phyloP scores from a whole-genome alignment of 37 sponge, comb jelly and placozoan species.

The Mnemiopsis leidyi region DNA sequence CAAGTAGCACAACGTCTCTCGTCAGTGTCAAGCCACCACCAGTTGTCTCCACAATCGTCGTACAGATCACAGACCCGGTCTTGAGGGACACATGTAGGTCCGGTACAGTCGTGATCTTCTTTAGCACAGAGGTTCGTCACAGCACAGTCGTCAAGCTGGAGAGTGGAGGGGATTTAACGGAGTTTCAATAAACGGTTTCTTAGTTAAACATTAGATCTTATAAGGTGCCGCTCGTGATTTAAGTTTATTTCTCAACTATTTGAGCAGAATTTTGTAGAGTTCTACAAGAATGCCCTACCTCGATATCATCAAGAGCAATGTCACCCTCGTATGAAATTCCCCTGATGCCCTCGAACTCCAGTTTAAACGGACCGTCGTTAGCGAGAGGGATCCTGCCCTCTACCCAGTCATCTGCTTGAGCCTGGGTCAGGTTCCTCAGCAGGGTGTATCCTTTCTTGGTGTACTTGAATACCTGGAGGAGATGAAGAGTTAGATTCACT shows the following conservation, averaged over 20 bases:
- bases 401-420: conserved; percentile 31
- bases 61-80: conserved; percentile 63
- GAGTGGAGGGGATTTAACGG: neutral
- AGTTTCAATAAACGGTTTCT: too few relatives aligned
- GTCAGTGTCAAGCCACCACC: conserved; percentile 67
- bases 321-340: conserved; percentile 55
- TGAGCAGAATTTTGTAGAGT: too few relatives aligned
- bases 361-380: conserved; percentile 36
- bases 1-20: conserved; percentile 60
- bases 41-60: conserved; percentile 62
- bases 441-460: conserved; percentile 27
- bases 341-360: conserved; percentile 65
- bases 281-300: conserved; percentile 47
- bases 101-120: conserved; percentile 54
- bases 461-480: conserved; percentile 21
- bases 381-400: conserved; percentile 41
- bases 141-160: conserved; percentile 62
- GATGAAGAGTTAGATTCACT: neutral
- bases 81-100: conserved; percentile 51
- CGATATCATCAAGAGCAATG: conserved; percentile 68
- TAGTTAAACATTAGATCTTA: too few relatives aligned
- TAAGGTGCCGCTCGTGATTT: too few relatives aligned
- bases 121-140: conserved; percentile 15
- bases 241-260: too few relatives aligned
- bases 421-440: conserved; percentile 1